Evolutionary conservation across 2,113 vertebrate genomes (phyloP).

Genomic region (Hiodon tergisus): DNA sequence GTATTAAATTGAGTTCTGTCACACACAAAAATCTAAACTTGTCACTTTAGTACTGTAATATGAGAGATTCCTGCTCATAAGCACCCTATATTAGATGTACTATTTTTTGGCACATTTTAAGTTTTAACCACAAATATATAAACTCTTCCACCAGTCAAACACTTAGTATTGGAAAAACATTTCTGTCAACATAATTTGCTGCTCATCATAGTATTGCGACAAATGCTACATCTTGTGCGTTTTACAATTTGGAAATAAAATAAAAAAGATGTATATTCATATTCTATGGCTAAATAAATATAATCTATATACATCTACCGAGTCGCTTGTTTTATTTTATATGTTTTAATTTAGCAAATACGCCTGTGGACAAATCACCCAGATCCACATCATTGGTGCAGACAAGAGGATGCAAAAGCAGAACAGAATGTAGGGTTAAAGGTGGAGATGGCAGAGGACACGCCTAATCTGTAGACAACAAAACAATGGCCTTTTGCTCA

Average conservation of each 20-base stretch:
- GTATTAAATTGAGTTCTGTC: too few species aligned
- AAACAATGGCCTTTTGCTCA: too few species aligned
- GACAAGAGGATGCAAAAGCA: too few species aligned
- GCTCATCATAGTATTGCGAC: not conserved
- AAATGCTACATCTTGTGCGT: not conserved
- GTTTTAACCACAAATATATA: not conserved
- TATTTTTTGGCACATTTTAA: not conserved
- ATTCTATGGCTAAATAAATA: slow-evolving; percentile 11
- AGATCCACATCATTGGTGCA: too few species aligned
- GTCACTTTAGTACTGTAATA: too few species aligned
- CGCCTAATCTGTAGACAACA: too few species aligned
- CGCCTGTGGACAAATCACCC: too few species aligned
- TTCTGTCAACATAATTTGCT: not conserved
- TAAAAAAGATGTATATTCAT: not conserved
- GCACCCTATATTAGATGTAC: not conserved
- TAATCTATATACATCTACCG: not conserved
- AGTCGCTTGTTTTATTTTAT: not conserved
- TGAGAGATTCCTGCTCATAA: not conserved
- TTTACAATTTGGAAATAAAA: too few species aligned
- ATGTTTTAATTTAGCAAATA: too few species aligned
- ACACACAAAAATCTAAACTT: too few species aligned
- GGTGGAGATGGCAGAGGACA: too few species aligned
- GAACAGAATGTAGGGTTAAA: too few species aligned
- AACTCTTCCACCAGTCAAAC: not conserved
- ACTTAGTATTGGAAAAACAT: not conserved